Conservation (phyloP, 2,888 invertebrate genomes). For the Drosophila birchii region DNA sequence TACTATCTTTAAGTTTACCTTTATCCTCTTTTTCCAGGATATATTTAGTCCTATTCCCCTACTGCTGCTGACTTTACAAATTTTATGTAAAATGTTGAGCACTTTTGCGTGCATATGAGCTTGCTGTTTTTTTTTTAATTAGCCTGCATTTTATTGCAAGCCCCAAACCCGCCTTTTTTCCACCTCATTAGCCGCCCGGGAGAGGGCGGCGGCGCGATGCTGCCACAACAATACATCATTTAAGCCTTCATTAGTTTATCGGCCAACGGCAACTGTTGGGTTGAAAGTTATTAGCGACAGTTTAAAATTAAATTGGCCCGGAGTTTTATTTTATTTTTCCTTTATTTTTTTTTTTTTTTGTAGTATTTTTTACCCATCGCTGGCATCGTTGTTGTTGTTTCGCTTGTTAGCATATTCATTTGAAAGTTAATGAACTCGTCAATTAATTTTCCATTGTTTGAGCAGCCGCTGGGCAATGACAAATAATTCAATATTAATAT, state of each 20-base stretch:
- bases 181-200: slow-evolving; percentile 41
- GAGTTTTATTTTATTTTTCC: slow-evolving; percentile 39
- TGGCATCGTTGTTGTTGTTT: slow-evolving; percentile 14
- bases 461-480: slow-evolving; percentile 52
- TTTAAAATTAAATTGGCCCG: slow-evolving; percentile 75
- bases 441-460: slow-evolving; percentile 74
- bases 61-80: slow-evolving; percentile 37
- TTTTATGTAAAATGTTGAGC: slow-evolving; percentile 67
- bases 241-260: slow-evolving; percentile 79
- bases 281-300: slow-evolving; percentile 79
- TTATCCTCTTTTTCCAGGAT: background rate
- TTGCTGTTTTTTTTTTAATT: slow-evolving; percentile 66
- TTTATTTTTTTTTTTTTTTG: background rate
- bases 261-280: slow-evolving; percentile 60
- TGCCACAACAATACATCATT: slow-evolving; percentile 73
- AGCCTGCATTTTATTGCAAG: slow-evolving; percentile 74
- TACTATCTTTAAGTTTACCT: background rate
- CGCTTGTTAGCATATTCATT: slow-evolving; percentile 71
- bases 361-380: background rate
- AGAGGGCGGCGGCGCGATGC: background rate
- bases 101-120: slow-evolving; percentile 18
- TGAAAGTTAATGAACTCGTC: slow-evolving; percentile 78
- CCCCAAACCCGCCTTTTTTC: slow-evolving; percentile 13
- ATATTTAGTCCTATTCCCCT: background rate
- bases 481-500: slow-evolving; percentile 68